phyloP scores from a whole-genome alignment of 1,140 invertebrate species.

The Nephotettix cincticeps region DNA sequence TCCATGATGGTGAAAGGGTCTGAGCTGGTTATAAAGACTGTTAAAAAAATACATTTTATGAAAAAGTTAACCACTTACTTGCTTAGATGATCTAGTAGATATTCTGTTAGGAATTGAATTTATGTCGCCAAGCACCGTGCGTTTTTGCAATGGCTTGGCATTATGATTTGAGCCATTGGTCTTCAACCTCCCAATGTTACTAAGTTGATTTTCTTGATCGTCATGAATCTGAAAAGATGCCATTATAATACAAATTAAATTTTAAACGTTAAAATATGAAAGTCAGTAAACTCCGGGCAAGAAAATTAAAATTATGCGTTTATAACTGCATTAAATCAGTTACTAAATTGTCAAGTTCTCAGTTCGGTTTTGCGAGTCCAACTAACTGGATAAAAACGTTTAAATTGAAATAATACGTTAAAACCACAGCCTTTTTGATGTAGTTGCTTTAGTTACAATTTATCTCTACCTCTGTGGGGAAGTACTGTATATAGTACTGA shows the following conservation, averaged over 20 bases:
- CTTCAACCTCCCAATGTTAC: constrained; percentile 48
- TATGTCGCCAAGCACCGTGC: constrained; percentile 55
- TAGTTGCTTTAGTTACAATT: neutral
- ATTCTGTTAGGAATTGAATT: constrained; percentile 48
- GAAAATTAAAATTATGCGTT: neutral
- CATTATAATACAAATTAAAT: constrained; percentile 46
- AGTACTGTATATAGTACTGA: no score
- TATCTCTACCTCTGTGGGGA: no score
- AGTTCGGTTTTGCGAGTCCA: neutral
- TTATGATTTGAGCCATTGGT: constrained; percentile 42
- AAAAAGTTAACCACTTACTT: constrained; percentile 47
- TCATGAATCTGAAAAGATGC: constrained; percentile 63
- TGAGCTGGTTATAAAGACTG: no score
- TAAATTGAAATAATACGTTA: constrained; percentile 10
- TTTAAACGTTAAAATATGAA: neutral
- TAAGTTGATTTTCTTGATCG: constrained; percentile 62
- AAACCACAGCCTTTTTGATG: neutral
- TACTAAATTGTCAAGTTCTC: neutral
- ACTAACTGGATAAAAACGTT: neutral
- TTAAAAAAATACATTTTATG: no score
- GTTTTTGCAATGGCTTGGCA: constrained; percentile 52
- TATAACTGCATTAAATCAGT: neutral
- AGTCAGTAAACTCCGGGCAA: neutral
- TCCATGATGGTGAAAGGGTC: no score
- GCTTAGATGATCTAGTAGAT: constrained; percentile 42